These are phyloP conservation scores for Macheiramphus alcinus DNA, from an alignment of 2,113 vertebrate species.

Conservation along the genomic window DNA sequence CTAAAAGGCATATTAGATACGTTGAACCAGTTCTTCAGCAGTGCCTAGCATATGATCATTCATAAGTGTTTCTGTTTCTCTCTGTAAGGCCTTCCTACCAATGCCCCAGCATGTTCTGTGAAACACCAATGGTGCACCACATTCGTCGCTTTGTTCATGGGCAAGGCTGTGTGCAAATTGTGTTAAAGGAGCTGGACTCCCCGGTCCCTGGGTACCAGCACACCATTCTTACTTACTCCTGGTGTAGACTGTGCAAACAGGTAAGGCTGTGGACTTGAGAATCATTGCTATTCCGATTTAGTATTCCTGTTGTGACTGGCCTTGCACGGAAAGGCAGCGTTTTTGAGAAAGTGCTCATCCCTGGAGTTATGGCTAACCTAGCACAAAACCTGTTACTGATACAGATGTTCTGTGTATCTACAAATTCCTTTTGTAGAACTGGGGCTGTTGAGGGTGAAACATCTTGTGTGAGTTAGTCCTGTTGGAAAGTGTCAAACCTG, in stretches of 20 bases:
- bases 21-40: not conserved
- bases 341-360: not conserved
- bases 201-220: slow-evolving; percentile 97
- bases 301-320: not conserved
- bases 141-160: slow-evolving; percentile 95
- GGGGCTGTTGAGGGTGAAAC: not conserved
- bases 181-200: slow-evolving; percentile 95
- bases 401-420: not conserved
- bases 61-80: not conserved
- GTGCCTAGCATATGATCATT: not conserved
- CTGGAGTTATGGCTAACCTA: not conserved
- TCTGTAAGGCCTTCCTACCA: slow-evolving; percentile 89
- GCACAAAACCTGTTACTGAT: not conserved
- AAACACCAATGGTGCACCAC: slow-evolving; percentile 98
- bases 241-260: slow-evolving; percentile 98
- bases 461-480: not conserved
- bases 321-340: not conserved
- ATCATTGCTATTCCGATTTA: not conserved
- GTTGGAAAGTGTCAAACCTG: not conserved
- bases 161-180: slow-evolving; percentile 96
- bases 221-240: slow-evolving; percentile 97
- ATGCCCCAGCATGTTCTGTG: slow-evolving; percentile 95
- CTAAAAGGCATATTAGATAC: not conserved
- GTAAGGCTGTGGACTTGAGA: slow-evolving; percentile 57
- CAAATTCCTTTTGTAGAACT: not conserved